These are phyloP conservation scores for Metallyticus violacea DNA, from an alignment of 2,888 invertebrate genomes.

Conservation along the genomic window DNA sequence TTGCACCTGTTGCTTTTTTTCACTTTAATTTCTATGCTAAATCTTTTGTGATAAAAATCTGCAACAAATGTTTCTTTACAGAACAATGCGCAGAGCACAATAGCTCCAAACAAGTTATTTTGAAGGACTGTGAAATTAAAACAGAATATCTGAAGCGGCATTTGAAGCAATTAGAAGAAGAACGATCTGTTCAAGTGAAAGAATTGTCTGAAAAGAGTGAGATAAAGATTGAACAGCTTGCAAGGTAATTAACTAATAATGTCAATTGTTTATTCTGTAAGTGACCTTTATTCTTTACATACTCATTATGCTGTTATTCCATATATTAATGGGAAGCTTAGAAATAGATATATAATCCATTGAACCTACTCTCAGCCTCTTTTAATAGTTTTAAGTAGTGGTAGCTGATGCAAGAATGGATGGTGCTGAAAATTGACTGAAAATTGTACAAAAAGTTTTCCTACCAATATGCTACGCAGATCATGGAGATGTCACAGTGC, in stretches of 20 bases:
- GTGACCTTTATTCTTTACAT: neutral
- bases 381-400: too few relatives aligned
- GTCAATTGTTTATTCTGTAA: neutral
- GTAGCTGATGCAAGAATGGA: too few relatives aligned
- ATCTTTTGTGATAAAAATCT: too few relatives aligned
- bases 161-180: conserved; percentile 36
- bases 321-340: neutral
- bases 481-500: too few relatives aligned
- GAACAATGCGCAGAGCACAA: conserved; percentile 15
- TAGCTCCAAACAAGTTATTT: neutral
- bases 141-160: conserved; percentile 34
- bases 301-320: too few relatives aligned
- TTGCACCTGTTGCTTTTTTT: too few relatives aligned
- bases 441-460: too few relatives aligned
- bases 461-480: too few relatives aligned
- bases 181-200: conserved; percentile 34
- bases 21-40: too few relatives aligned
- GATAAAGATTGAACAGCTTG: conserved; percentile 4
- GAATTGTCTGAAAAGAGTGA: neutral
- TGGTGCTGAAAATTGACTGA: too few relatives aligned
- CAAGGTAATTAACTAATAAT: neutral
- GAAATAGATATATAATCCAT: neutral
- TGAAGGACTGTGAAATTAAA: conserved; percentile 1
- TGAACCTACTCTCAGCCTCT: too few relatives aligned
- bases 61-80: too few relatives aligned